phyloP scores from a whole-genome alignment of 2,113 vertebrate genomes.

The Dicrurus megarhynchus region DNA sequence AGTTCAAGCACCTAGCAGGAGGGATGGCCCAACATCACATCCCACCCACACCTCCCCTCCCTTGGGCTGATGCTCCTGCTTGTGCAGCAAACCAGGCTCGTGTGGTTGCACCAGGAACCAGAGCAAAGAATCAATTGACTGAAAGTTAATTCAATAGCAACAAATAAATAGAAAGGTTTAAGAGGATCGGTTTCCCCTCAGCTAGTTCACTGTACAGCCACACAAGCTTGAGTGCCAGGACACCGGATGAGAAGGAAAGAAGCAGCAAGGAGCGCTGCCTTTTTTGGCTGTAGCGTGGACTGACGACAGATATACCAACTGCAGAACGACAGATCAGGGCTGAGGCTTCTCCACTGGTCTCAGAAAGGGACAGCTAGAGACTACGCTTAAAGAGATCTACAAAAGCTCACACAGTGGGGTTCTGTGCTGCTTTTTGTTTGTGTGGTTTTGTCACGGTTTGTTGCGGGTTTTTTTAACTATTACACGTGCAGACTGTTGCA shows the following conservation, averaged over 20 bases:
- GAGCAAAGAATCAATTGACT: neutral
- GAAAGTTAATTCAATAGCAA: constrained; percentile 14
- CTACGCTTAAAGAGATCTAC: neutral
- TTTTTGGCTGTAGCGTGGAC: neutral
- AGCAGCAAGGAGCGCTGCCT: neutral
- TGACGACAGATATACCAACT: neutral
- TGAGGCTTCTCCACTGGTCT: neutral
- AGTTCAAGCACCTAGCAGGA: neutral
- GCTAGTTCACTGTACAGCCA: neutral
- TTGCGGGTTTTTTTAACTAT: neutral
- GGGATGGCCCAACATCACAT: neutral
- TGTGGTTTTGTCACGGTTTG: neutral
- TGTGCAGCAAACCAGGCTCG: neutral
- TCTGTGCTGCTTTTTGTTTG: neutral
- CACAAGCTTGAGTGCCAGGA: neutral
- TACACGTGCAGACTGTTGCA: neutral
- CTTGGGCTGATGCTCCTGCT: neutral
- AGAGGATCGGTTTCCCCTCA: neutral
- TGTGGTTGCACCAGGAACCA: neutral
- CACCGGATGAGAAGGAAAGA: neutral
- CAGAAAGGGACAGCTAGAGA: neutral
- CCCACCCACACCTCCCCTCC: no score
- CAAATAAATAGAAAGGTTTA: constrained; percentile 37
- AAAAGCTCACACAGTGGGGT: neutral
- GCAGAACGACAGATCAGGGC: neutral